These are phyloP conservation scores for Sebastes hubbsi DNA, from an alignment of 2,797 vertebrate species.

Conservation along the genomic window DNA sequence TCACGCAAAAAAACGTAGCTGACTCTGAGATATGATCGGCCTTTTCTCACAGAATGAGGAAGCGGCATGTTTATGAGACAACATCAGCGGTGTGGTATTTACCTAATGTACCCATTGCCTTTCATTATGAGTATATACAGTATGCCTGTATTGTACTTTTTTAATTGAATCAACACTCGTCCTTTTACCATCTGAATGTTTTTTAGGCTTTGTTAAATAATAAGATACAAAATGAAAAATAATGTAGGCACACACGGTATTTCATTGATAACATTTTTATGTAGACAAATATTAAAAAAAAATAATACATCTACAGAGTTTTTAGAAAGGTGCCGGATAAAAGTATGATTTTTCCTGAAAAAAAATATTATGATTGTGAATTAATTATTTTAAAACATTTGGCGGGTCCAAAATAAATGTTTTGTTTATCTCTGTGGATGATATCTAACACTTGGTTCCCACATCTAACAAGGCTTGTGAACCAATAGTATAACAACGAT, in stretches of 20 bases:
- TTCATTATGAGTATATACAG: neutral
- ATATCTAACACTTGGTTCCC: too few species aligned
- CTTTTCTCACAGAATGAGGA: constrained; percentile 49
- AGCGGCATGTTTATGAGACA: neutral
- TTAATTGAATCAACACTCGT: neutral
- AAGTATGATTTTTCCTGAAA: too few species aligned
- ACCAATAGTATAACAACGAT: too few species aligned
- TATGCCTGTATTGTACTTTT: neutral
- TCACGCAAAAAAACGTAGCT: constrained; percentile 1
- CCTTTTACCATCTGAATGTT: neutral
- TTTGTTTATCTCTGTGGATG: too few species aligned
- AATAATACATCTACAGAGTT: too few species aligned
- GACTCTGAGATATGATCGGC: neutral
- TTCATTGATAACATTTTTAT: too few species aligned
- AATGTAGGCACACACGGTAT: neutral
- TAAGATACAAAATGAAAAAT: neutral
- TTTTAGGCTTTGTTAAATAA: neutral
- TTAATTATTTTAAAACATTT: too few species aligned
- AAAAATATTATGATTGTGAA: too few species aligned
- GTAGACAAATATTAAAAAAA: too few species aligned
- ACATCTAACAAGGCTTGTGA: too few species aligned
- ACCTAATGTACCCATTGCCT: neutral
- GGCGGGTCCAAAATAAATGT: too few species aligned
- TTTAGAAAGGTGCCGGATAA: too few species aligned
- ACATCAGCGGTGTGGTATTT: neutral